A percentile compares a stretch with the other conserved stretches of the same genome.
phyloP scores from a whole-genome alignment of 2,113 vertebrate species.

The Sminthopsis crassicaudata region DNA sequence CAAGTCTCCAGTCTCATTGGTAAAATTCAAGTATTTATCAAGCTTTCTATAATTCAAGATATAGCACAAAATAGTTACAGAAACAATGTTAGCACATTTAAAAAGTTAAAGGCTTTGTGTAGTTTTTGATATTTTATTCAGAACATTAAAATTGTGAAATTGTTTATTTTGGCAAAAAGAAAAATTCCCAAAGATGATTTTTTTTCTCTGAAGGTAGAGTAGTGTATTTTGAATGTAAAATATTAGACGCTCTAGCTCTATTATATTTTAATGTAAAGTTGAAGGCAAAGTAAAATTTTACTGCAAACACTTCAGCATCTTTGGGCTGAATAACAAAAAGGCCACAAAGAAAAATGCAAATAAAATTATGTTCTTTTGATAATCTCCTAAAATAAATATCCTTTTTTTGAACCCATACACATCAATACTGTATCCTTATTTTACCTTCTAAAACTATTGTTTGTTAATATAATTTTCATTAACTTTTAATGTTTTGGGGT shows the following conservation, averaged over 20 bases:
- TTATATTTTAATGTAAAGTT: conserved; percentile 70
- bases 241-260: conserved; percentile 56
- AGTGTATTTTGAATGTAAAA: conserved; percentile 74
- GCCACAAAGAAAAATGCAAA: conserved; percentile 49
- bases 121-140: conserved; percentile 85
- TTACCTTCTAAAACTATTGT: conserved; percentile 52
- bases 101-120: conserved; percentile 82
- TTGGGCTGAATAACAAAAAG: conserved; percentile 81
- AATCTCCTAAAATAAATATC: conserved; percentile 73
- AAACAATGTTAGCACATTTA: conserved; percentile 74
- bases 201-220: conserved; percentile 75
- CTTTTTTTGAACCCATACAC: conserved; percentile 51
- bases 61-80: conserved; percentile 79
- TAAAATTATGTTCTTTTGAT: conserved; percentile 59
- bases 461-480: conserved; percentile 70
- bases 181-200: conserved; percentile 69
- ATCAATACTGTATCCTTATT: conserved; percentile 60
- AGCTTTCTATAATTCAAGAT: conserved; percentile 77
- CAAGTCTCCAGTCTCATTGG: conserved; percentile 75
- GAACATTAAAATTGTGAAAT: conserved; percentile 76
- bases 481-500: conserved; percentile 68
- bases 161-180: conserved; percentile 85
- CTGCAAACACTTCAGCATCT: conserved; percentile 75
- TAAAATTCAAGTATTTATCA: conserved; percentile 82
- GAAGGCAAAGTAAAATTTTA: conserved; percentile 72